These are phyloP conservation scores for Aphodius granarius DNA, from an alignment of 2,888 invertebrate species.

Conservation along the genomic window DNA sequence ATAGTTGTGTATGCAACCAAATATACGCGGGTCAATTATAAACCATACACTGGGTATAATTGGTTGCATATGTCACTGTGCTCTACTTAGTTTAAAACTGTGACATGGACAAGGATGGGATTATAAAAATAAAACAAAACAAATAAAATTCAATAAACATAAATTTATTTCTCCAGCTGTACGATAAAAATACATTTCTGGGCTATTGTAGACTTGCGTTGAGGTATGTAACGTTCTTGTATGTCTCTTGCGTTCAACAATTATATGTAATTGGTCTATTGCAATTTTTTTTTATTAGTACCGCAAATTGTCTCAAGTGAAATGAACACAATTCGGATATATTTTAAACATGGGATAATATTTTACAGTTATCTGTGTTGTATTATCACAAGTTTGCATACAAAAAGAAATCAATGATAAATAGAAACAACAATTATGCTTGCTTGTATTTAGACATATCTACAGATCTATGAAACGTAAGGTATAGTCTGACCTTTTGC, in stretches of 20 bases:
- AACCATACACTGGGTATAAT: too few species aligned
- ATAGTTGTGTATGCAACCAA: too few species aligned
- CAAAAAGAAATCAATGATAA: conserved; percentile 32
- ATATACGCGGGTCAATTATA: too few species aligned
- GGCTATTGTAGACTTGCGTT: conserved; percentile 47
- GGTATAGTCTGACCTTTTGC: conserved; percentile 33
- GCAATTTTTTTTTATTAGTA: conserved; percentile 30
- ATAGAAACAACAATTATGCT: conserved; percentile 43
- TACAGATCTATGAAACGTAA: conserved; percentile 50
- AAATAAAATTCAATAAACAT: conserved; percentile 41
- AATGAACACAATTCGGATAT: conserved; percentile 29
- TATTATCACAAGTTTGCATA: conserved; percentile 10
- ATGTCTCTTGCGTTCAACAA: conserved; percentile 33
- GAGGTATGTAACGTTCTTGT: conserved; percentile 43
- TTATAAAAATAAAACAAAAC: background rate
- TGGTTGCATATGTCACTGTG: too few species aligned
- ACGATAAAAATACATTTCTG: conserved; percentile 50
- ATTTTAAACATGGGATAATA: background rate
- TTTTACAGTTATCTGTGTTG: background rate
- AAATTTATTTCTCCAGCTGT: conserved; percentile 45
- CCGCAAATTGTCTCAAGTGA: conserved; percentile 17
- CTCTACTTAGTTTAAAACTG: too few species aligned
- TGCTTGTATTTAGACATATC: conserved; percentile 44
- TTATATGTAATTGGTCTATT: conserved; percentile 41
- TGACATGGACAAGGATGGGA: background rate